Base-by-base conservation (phyloP, 2,113 vertebrate species). In the Corvus hawaiiensis region DNA sequence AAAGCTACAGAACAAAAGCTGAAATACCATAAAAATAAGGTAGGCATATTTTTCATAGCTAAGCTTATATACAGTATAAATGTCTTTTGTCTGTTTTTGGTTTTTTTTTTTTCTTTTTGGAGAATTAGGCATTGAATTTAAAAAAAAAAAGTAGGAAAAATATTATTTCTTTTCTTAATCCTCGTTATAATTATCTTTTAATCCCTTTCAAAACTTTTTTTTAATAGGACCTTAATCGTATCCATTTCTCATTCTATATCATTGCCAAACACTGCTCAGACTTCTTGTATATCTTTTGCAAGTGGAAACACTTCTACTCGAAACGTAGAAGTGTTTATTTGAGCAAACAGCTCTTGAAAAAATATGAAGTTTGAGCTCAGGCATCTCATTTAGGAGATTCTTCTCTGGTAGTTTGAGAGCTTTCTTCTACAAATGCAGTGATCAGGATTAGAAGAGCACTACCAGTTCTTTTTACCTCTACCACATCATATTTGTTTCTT, bases 1-100 rank as follows among this genome's bases (percentile, higher is more conserved):
- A 94, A 96, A 96, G 63, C 88, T 68, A 28, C 64, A 90, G 55
- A 84, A 89, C 64, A 91, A 66, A 62, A 91, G 67, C 24, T 80
- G 64, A 92, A 93, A 85, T 74, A 59, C 92, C 46, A 30, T 76
- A 44, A 64, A 85, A 84, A 80, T 54, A 76, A 72, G 37, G 48
- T 61, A 61, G 52, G 21, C 10, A 41, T 87, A 83, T 87, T 78
- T 88, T 93, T 90, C 24, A 76, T 85, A 74, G 78, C 46, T 94
- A 89, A 77, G 39, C 79, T 95, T 85, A 48, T 48, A 69, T 32
- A 59, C 30, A 77, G 8, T 66, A 69, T 41, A 83, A 79, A 51
- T 74, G 67, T 58, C 37, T 32, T 79, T 83, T 95, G 87, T 90
- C 61, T 84, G 30, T 30, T 35, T 35, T 16, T 35, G 39, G 39